Conservation (phyloP, 2,113 vertebrate genomes). For the Alces alces region DNA sequence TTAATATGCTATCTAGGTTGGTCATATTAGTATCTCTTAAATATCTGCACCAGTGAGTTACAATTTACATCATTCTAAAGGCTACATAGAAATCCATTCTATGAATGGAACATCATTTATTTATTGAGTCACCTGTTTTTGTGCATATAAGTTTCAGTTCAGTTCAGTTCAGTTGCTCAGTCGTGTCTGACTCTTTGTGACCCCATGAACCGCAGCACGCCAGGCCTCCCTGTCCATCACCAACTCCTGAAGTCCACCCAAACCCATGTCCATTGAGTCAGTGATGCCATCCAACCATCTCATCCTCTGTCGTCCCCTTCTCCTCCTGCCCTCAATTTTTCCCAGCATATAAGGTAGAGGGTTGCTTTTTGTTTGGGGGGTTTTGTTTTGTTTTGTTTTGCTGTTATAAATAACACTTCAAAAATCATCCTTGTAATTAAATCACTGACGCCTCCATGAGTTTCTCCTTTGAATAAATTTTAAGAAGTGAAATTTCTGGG, state of each 20-base stretch:
- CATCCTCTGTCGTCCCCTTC: neutral
- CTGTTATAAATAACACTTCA: conserved; percentile 2
- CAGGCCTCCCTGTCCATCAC: neutral
- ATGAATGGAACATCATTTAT: neutral
- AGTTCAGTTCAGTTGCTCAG: neutral
- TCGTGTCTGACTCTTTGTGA: neutral
- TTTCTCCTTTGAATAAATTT: conserved; percentile 49
- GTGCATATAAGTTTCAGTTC: neutral
- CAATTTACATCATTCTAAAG: neutral
- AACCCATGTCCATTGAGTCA: neutral
- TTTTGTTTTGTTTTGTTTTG: neutral
- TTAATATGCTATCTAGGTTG: too few relatives aligned
- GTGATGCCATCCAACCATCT: neutral
- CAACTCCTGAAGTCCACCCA: neutral
- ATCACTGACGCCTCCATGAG: neutral
- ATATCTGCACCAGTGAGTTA: neutral
- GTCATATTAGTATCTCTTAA: neutral
- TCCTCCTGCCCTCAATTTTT: neutral
- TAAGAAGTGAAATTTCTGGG: conserved; percentile 52
- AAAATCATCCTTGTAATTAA: conserved; percentile 38
- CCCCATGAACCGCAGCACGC: neutral
- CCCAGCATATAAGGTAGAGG: neutral
- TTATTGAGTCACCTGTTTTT: neutral
- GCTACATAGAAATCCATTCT: neutral
- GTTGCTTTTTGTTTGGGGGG: neutral